Conservation (phyloP, 1,140 invertebrate genomes). For the Tetramorium alpestre region DNA sequence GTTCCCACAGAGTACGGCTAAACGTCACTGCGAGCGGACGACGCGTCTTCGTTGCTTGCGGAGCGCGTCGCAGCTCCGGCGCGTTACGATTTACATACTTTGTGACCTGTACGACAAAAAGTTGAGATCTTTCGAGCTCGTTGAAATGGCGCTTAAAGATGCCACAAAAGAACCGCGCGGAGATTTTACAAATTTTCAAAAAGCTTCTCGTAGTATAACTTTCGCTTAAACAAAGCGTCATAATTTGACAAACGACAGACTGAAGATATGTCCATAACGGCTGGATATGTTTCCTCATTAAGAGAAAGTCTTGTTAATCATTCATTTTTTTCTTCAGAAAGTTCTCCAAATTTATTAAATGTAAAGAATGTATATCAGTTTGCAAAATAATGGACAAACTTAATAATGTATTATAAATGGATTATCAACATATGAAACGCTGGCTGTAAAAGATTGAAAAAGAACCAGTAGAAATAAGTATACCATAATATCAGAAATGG, state of each 20-base stretch:
- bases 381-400: background rate
- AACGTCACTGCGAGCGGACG: slow-evolving; percentile 42
- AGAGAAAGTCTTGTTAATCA: background rate
- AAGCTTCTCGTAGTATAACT: background rate
- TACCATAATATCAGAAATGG: background rate
- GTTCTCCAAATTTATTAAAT: background rate
- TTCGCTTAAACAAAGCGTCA: background rate
- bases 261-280: background rate
- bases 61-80: too few species aligned
- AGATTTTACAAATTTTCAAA: background rate
- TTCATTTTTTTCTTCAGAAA: background rate
- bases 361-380: background rate
- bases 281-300: background rate
- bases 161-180: background rate
- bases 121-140: background rate
- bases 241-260: background rate
- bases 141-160: background rate
- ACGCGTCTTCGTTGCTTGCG: background rate
- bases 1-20: slow-evolving; percentile 55
- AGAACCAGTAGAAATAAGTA: background rate
- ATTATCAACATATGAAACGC: background rate
- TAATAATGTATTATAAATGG: background rate
- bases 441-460: background rate
- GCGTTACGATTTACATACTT: background rate
- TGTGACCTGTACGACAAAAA: background rate